These are phyloP conservation scores for Polypterus senegalus DNA, from an alignment of 2,113 vertebrate genomes.

Conservation along the genomic window DNA sequence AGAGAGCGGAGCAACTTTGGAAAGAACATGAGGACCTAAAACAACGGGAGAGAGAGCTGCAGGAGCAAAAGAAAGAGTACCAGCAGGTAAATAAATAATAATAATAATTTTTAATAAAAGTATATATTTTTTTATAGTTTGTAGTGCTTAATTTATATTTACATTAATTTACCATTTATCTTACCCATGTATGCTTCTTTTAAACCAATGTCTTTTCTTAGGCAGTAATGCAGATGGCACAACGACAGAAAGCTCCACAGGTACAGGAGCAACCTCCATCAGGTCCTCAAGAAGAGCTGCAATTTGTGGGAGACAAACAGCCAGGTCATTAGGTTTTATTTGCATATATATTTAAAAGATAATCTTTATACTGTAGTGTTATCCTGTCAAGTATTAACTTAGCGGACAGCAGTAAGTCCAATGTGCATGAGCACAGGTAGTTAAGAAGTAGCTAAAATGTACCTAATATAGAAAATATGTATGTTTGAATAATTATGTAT, in stretches of 20 bases:
- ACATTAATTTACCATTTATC: not conserved
- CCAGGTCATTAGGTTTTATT: no score
- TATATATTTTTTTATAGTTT: not conserved
- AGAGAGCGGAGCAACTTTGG: constrained; percentile 53
- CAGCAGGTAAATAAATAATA: constrained; percentile 58
- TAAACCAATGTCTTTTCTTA: constrained; percentile 9
- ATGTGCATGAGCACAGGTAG: no score
- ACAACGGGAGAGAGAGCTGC: constrained; percentile 67
- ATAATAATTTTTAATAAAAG: not conserved
- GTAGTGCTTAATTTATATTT: not conserved
- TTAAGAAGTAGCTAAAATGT: no score
- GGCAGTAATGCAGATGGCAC: constrained; percentile 76
- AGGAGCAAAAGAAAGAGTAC: constrained; percentile 74
- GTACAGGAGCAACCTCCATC: constrained; percentile 29
- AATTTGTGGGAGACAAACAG: no score
- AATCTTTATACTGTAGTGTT: no score
- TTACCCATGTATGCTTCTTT: not conserved
- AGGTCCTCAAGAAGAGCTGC: constrained; percentile 52
- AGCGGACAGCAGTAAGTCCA: no score
- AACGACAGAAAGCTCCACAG: constrained; percentile 59
- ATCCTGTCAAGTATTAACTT: no score
- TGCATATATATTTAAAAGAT: no score
- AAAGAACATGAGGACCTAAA: constrained; percentile 69
- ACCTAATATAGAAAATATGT: no score
- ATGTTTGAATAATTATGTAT: no score